Evolutionary conservation across 1,140 invertebrate genomes (phyloP), one percentile per base, ranked within the genome.

Genomic region (Drosophila fuyamai): DNA sequence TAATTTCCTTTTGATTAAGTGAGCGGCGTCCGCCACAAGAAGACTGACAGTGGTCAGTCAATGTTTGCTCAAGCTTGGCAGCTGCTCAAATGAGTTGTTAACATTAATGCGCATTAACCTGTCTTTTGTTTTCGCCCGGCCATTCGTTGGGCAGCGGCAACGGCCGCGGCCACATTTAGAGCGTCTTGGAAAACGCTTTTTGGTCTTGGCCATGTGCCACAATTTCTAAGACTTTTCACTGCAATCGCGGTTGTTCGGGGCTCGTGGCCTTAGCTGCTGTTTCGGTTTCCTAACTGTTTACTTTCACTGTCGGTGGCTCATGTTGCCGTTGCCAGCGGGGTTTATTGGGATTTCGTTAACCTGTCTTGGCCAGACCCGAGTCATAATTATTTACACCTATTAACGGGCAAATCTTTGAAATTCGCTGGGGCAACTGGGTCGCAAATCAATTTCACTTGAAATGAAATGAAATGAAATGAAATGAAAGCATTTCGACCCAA

Each of bases 381-480:
- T 71, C 79, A 88, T 88, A 88, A 88, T 88, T 88, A 88, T 83
- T 88, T 88, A 80, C 83, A 88, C 76, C 71, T 79, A 82, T 88
- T 79, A 88, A 65, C 79, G 74, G 74, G 32, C 43, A 65, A 41
- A 76, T 78, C 55, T 85, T 75, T 72, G 72, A 89, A 62, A 88
- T 79, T 88, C 65, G 66, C 83, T 60, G 71, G 63, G 76, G 60
- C 72, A 88, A 80, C 83, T 88, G 76, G 83, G 83, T 88, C 83
- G 83, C 71, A 89, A 89, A 88, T 88, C 79, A 88, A 88, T 88
- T 88, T 88, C 83, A 88, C 84, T 88, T 89, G 61, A 80, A 88
- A 88, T 76, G 83, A 88, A 88, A 88, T 8, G 29, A 29, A 29
- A 29, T 7, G 29, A 29, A 29, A 29, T 88, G 61, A 80, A 88